These are phyloP conservation scores for Sebastolobus altivelis DNA, from an alignment of 2,797 vertebrate species.

Conservation along the genomic window DNA sequence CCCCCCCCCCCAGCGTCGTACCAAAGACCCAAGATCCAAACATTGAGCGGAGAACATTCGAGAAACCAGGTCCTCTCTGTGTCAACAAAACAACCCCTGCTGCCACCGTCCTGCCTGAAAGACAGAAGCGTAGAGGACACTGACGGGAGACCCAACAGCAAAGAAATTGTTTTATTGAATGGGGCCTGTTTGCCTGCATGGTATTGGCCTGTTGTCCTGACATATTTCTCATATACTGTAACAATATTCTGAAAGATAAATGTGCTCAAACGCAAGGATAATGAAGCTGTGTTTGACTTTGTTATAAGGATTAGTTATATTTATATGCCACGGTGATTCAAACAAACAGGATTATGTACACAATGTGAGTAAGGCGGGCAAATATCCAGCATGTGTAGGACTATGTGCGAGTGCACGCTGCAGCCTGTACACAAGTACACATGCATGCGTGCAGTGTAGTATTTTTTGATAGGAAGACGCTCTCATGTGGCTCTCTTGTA, in stretches of 20 bases:
- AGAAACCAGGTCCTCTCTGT: constrained; percentile 68
- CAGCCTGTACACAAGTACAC: constrained; percentile 43
- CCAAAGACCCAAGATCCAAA: constrained; percentile 88
- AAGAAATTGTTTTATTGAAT: constrained; percentile 11
- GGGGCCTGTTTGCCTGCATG: neutral
- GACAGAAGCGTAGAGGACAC: constrained; percentile 41
- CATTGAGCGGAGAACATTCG: constrained; percentile 90
- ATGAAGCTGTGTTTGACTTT: constrained; percentile 70
- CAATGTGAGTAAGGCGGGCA: constrained; percentile 63
- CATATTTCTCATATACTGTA: constrained; percentile 25
- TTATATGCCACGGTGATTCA: constrained; percentile 72
- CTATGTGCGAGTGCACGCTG: constrained; percentile 2
- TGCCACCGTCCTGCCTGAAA: constrained; percentile 41
- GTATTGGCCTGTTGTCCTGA: neutral
- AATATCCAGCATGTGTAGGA: constrained; percentile 57
- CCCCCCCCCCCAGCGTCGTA: constrained; percentile 67
- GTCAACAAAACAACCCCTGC: constrained; percentile 75
- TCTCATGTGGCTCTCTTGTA: constrained; percentile 59
- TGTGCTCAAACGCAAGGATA: constrained; percentile 52
- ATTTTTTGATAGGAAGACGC: constrained; percentile 70
- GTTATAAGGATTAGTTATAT: constrained; percentile 79
- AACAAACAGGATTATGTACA: constrained; percentile 78
- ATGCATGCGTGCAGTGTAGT: constrained; percentile 60
- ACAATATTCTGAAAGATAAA: constrained; percentile 43
- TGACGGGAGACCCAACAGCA: constrained; percentile 43